Evolutionary conservation across 2,797 vertebrate species (phyloP), one percentile per base, ranked within the genome.

Genomic region (Myotis myotis): DNA sequence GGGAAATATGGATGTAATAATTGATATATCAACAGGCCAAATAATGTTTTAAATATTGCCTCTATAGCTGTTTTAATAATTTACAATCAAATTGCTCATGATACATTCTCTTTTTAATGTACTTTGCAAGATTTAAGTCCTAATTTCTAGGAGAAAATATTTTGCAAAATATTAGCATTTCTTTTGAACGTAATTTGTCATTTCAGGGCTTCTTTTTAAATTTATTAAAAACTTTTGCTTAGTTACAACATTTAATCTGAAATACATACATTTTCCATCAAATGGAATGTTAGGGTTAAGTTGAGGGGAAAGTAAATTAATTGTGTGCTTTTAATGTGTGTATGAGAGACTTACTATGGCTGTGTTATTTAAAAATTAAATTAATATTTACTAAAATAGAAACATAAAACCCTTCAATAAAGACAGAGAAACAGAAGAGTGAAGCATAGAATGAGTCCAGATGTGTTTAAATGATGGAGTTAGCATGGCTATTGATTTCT

Each of bases 341-440:
- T 51, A 44, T 36, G 23, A 30, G 15, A 1, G 12, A 70, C 57
- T 78, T 55, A 68, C 0, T 72, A 8, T 85, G 22, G 4, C 25
- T 86, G 3, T 90, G 25, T 64, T 86, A 55, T 68, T 84, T 93
- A 94, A 89, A 96, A 91, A 76, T 74, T 51, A 82, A 95, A 91
- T 71, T 91, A 71, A 91, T 81, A 79, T 82, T 96, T 92, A 53
- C 33, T 81, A 9, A 36, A 75, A 33, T 12, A 75, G 70, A 87
- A 86, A 49, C 51, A 89, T 68, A 91, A 84, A 92, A 78, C 55
- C 95, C 17, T 74, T 89, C 41, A 72, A 30, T 66, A 93, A 91
- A 78, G 38, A 75, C 33, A 89, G 38, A 76, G n/a, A 81, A 79
- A 72, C 13, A 87, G 64, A 53, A 79, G 22, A 41, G 4, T n/a